Evolutionary conservation across 2,797 vertebrate species (phyloP).

Genomic region (Molothrus aeneus): DNA sequence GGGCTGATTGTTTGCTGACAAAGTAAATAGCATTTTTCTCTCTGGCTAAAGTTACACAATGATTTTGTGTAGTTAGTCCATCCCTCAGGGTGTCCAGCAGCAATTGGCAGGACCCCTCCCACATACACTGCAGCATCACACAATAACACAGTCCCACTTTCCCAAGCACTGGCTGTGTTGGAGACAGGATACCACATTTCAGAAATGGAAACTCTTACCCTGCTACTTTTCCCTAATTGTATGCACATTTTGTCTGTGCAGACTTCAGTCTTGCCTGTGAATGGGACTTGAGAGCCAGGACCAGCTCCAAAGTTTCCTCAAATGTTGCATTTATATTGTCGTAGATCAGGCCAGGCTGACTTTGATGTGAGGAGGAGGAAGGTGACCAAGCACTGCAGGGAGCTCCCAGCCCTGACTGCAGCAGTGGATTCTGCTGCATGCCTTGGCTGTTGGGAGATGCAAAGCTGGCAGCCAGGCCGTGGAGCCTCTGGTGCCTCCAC

Average conservation of each 20-base stretch:
- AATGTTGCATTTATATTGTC: not conserved
- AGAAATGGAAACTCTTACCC: slow-evolving; percentile 47
- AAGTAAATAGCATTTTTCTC: not conserved
- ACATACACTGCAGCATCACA: not conserved
- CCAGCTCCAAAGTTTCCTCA: not conserved
- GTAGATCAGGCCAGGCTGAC: not conserved
- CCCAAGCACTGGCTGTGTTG: not conserved
- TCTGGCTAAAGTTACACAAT: not conserved
- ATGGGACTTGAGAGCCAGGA: not conserved
- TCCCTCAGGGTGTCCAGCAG: not conserved
- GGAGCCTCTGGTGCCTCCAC: not conserved
- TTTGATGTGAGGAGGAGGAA: not conserved
- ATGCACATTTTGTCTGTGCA: not conserved
- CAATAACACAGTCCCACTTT: not conserved
- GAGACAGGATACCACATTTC: not conserved
- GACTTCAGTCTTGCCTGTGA: not conserved
- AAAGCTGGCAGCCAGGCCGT: not conserved
- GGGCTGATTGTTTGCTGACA: not conserved
- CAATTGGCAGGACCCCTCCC: not conserved
- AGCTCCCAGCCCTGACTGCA: not conserved
- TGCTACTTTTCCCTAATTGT: not conserved
- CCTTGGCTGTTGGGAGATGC: not conserved
- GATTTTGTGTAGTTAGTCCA: not conserved
- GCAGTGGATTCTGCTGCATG: not conserved
- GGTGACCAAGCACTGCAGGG: not conserved